Conservation (phyloP, 2,113 vertebrate genomes). For the Leucoraja erinaceus region DNA sequence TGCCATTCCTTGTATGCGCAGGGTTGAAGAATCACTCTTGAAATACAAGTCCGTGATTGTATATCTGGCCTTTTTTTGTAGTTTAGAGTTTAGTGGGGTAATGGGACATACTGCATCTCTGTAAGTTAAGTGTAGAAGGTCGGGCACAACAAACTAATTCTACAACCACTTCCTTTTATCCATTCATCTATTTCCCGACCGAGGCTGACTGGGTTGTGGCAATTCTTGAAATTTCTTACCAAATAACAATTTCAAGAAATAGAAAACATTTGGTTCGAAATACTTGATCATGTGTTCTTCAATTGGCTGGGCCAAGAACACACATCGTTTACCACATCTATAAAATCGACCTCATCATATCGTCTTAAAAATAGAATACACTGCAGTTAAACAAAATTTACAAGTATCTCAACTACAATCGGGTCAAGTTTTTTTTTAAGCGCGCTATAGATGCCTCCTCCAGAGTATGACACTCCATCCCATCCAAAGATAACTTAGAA, state of each 20-base stretch:
- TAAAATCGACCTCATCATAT: conserved; percentile 28
- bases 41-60: not conserved
- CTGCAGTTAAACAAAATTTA: conserved; percentile 18
- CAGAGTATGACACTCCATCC: not conserved
- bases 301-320: not conserved
- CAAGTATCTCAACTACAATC: not conserved
- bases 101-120: conserved; percentile 3
- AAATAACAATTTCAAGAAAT: not conserved
- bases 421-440: not conserved
- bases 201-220: not conserved
- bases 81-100: conserved; percentile 16
- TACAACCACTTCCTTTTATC: not conserved
- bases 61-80: not conserved
- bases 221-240: conserved; percentile 2
- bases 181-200: not conserved
- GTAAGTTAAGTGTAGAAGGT: conserved; percentile 29
- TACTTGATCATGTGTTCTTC: not conserved
- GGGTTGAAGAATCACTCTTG: not conserved
- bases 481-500: not conserved
- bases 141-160: conserved; percentile 25
- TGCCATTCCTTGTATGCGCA: not conserved
- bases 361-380: conserved; percentile 16
- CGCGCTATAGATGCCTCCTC: not conserved
- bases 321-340: conserved; percentile 28
- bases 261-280: conserved; percentile 18